Conservation (phyloP, 2,113 vertebrate species). For the Coptodon rendalli region DNA sequence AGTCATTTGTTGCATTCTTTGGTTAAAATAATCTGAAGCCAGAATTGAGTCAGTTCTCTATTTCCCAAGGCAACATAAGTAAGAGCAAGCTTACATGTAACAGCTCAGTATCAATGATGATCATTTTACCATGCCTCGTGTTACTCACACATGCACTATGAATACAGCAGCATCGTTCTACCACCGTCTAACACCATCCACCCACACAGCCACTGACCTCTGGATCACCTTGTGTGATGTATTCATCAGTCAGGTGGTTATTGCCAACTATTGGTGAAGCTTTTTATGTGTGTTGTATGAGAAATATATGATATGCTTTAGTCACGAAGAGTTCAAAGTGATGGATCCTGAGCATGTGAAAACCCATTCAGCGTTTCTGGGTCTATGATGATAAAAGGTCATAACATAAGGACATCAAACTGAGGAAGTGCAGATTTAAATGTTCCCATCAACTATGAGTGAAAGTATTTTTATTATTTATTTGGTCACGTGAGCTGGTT, state of each 20-base stretch:
- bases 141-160: background rate
- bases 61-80: background rate
- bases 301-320: background rate
- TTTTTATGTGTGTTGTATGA: background rate
- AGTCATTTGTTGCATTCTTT: background rate
- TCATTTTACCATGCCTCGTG: background rate
- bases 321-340: background rate
- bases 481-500: background rate
- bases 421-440: background rate
- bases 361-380: background rate
- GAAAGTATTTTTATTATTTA: background rate
- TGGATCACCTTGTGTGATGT: background rate
- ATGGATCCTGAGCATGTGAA: background rate
- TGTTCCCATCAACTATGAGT: background rate
- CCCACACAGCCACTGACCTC: background rate
- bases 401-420: background rate
- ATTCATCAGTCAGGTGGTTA: background rate
- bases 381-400: background rate
- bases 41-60: background rate
- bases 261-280: background rate
- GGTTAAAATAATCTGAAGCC: background rate
- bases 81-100: background rate
- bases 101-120: background rate
- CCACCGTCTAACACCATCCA: background rate
- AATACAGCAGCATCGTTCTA: background rate